phyloP scores from a whole-genome alignment of 1,140 invertebrate genomes.

The Eciton burchellii region DNA sequence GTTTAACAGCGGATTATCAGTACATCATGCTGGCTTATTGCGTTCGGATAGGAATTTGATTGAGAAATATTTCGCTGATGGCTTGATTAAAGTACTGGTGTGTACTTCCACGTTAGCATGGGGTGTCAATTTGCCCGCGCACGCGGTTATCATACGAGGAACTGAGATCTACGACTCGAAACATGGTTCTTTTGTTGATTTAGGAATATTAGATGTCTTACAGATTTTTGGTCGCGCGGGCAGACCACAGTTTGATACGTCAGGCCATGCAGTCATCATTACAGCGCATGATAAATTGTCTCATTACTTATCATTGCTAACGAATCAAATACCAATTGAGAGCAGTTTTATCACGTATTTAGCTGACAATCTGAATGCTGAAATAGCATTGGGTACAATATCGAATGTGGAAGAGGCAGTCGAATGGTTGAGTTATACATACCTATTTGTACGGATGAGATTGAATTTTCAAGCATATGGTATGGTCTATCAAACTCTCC shows the following conservation, averaged over 20 bases:
- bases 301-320: constrained; percentile 97
- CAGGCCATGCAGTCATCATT: constrained; percentile 98
- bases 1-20: constrained; percentile 95
- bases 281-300: constrained; percentile 96
- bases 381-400: constrained; percentile 97
- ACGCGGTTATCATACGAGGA: constrained; percentile 98
- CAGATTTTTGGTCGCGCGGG: constrained; percentile 99
- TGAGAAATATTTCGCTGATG: constrained; percentile 95
- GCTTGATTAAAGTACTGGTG: constrained; percentile 96
- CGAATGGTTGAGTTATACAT: constrained; percentile 99
- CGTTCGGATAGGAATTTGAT: constrained; percentile 93
- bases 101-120: constrained; percentile 99
- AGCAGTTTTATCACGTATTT: constrained; percentile 97
- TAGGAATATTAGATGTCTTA: constrained; percentile 98
- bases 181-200: constrained; percentile 96
- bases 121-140: constrained; percentile 99
- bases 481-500: constrained; percentile 89
- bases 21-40: constrained; percentile 98
- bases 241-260: constrained; percentile 96
- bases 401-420: constrained; percentile 98
- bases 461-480: constrained; percentile 97
- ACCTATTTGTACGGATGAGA: constrained; percentile 97
- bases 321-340: constrained; percentile 99
- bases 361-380: constrained; percentile 99
- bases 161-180: constrained; percentile 99